Evolutionary conservation across 2,113 vertebrate species (phyloP), one percentile per base, ranked within the genome.

Genomic region (Colossoma macropomum): DNA sequence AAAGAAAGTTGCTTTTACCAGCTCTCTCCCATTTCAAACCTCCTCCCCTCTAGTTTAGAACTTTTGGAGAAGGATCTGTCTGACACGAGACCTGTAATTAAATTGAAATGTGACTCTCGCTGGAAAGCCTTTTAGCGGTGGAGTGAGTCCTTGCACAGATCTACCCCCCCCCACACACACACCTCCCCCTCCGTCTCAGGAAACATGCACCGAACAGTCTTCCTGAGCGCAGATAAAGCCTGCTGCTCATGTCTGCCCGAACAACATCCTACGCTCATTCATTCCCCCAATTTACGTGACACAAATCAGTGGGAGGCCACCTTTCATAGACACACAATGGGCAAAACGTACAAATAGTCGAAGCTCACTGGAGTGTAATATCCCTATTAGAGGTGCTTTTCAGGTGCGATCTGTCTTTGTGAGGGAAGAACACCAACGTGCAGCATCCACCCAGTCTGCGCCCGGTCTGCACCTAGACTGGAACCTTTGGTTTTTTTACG

Each of bases 71-170:
- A 81, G 91, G 91, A 94, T 93, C 91, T 89, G 87, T 93, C 91
- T 89, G 86, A 90, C 88, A 82, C 82, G 79, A 91, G 87, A 91
- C 88, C 90, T 94, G 91, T 94, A 92, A 94, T 94, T 94, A 95
- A 92, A 93, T 87, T 86, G 86, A 93, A 90, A 90, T 84, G 81
- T 38, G 82, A 88, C 84, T 86, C 84, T 77, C 89, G 89, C 89
- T 89, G 79, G 62, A 88, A 89, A 88, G 62, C 82, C 85, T 84
- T 86, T 84, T 54, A 82, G 86, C 27, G 80, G 76, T 74, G 82
- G 79, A 83, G 85, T 50, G 77, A 86, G 80, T 76, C 71, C 70
- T 63, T 72, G 75, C 72, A 34, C 73, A 59, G 79, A 71, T 80
- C 48, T 27, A 34, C 60, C 32, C 28, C 82, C 85, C 75, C 71